Evolutionary conservation across 1,140 invertebrate genomes (phyloP).

Genomic region (Leucophenga varia): DNA sequence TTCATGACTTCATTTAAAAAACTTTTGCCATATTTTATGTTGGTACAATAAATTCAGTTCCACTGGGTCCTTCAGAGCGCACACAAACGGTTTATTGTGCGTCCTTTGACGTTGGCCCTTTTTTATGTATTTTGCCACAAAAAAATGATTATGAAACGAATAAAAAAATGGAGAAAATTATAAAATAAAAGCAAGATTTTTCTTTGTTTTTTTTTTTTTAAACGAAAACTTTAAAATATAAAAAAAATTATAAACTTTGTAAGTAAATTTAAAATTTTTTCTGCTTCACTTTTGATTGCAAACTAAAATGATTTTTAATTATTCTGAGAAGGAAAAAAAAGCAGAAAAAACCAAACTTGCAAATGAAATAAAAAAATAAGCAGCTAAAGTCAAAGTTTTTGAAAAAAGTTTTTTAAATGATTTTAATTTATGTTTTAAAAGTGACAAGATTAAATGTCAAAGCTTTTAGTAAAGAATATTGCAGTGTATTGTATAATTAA

Average conservation of each 20-base stretch:
- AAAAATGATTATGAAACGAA: neutral
- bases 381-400: no score
- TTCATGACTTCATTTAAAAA: constrained; percentile 39
- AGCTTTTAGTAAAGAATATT: no score
- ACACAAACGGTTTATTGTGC: no score
- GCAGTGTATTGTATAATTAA: no score
- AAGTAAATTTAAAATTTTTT: constrained; percentile 5
- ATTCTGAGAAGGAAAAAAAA: constrained; percentile 12
- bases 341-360: constrained; percentile 9
- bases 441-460: no score
- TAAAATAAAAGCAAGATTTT: no score
- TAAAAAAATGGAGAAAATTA: no score
- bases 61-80: neutral
- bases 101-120: constrained; percentile 16
- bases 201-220: no score
- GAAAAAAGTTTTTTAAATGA: no score
- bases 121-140: constrained; percentile 15
- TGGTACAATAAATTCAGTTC: constrained; percentile 36
- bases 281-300: constrained; percentile 3
- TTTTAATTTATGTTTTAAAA: no score
- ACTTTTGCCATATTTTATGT: constrained; percentile 43
- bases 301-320: constrained; percentile 44
- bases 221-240: no score
- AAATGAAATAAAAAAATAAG: constrained; percentile 3
- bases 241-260: no score